A percentile compares a stretch with the other conserved stretches of the same genome.
Evolutionary conservation across 2,888 invertebrate genomes (phyloP).

Genomic region (Tipula vernalis): DNA sequence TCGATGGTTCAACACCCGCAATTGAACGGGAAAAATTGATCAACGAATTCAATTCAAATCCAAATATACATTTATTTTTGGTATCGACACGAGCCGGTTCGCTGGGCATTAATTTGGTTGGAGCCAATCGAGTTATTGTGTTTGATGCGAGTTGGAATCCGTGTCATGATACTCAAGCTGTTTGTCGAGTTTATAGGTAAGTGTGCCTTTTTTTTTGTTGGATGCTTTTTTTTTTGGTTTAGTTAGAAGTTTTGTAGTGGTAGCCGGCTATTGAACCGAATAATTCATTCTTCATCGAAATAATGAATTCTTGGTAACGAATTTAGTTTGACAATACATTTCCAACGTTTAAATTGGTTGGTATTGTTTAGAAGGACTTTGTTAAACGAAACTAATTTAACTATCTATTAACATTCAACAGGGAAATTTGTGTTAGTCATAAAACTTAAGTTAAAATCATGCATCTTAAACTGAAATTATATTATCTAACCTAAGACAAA

Average conservation of each 20-base stretch:
- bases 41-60: slow-evolving; percentile 87
- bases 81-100: slow-evolving; percentile 96
- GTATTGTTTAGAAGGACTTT: too few relatives aligned
- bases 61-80: slow-evolving; percentile 77
- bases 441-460: too few relatives aligned
- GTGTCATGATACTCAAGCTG: slow-evolving; percentile 95
- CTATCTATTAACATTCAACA: too few relatives aligned
- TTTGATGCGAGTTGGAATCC: slow-evolving; percentile 99
- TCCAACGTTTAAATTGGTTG: too few relatives aligned
- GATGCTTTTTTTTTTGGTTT: not conserved
- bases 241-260: slow-evolving; percentile 16
- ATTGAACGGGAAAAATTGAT: slow-evolving; percentile 91
- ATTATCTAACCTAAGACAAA: too few relatives aligned
- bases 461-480: too few relatives aligned
- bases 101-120: slow-evolving; percentile 91
- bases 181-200: slow-evolving; percentile 77
- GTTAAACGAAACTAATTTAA: too few relatives aligned
- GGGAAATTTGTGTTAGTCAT: too few relatives aligned
- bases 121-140: slow-evolving; percentile 94
- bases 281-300: not conserved
- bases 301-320: too few relatives aligned
- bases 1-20: slow-evolving; percentile 93
- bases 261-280: not conserved
- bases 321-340: too few relatives aligned
- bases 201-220: not conserved